Percentiles rank a stretch among this genome's conserved stretches.
These are phyloP conservation scores for Apeira syringaria DNA, from an alignment of 2,888 invertebrate genomes.

Conservation along the genomic window DNA sequence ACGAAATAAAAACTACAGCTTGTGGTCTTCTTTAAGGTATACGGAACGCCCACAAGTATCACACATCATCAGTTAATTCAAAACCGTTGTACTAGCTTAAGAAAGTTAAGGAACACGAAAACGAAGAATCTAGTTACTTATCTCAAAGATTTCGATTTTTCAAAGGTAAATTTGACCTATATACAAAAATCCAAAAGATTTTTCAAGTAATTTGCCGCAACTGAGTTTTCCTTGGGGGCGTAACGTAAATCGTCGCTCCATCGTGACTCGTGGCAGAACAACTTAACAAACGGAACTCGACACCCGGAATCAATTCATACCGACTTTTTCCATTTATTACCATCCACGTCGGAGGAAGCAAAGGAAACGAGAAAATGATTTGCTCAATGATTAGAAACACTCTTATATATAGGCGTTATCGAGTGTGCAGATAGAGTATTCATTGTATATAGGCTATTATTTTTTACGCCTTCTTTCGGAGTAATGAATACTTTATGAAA, in stretches of 20 bases:
- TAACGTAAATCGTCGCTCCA: slow-evolving; percentile 24
- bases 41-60: too few species aligned
- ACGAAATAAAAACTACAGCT: too few species aligned
- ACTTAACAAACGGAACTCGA: slow-evolving; percentile 46
- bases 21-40: too few species aligned
- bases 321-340: slow-evolving; percentile 53
- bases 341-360: slow-evolving; percentile 40
- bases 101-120: too few species aligned
- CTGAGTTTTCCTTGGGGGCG: slow-evolving; percentile 34
- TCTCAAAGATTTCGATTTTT: too few species aligned
- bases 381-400: slow-evolving; percentile 47
- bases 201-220: slow-evolving; percentile 2
- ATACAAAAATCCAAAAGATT: too few species aligned
- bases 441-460: slow-evolving; percentile 21
- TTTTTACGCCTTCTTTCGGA: too few species aligned
- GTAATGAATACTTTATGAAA: too few species aligned
- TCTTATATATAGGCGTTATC: slow-evolving; percentile 31
- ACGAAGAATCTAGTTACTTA: too few species aligned
- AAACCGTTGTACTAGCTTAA: too few species aligned
- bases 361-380: slow-evolving; percentile 51
- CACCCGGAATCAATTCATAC: slow-evolving; percentile 54
- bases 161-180: too few species aligned
- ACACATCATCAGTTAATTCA: too few species aligned
- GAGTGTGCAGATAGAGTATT: slow-evolving; percentile 24
- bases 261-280: slow-evolving; percentile 30